Base-by-base conservation (phyloP, 1,140 invertebrate species). In the Forficula auricularia region DNA sequence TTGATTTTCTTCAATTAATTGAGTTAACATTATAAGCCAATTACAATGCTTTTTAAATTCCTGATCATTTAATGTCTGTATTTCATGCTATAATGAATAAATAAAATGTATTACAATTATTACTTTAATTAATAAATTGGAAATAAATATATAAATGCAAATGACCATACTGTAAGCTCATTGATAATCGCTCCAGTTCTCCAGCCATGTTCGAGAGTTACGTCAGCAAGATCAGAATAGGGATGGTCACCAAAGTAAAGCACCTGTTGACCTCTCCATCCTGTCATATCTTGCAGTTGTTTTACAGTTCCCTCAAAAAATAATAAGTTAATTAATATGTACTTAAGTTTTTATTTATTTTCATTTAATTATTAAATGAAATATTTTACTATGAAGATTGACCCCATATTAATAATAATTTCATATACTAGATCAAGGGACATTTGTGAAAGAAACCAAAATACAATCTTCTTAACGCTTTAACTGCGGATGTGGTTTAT, bases 211-310 rank as follows among this genome's bases (percentile, higher is more conserved):
- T 92, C 81, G 8, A 97, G 63, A 1, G 90, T 95, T 3, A 92
- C 86, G 66, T 97, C 92, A 3, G 91, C 92, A 42, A 98, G 67
- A 65, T 98, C 94, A 56, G 81, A 91, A 64, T 96, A 97, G 0
- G 94, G 89, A 69, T 97, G 92, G 67, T 97, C 92, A 1, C 92
- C 94, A 65, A 96, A 96, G 61, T 97, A 97, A 6, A 97, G 60
- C 9, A 97, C 90, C 50, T 87, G 79, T 51, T 86, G 79, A 0
- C 88, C 89, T 41, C 75, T 68, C 89, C 91, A 97, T 0, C 82
- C 85, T 3, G 90, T 97, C 54, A 94, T 70, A 35, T 89, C 77
- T 58, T 90, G 83, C 22, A 98, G 64, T 54, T 92, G 80, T 54
- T 80, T 79, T 7, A 95, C 79, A 19, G 90, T 96, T 4, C 91